Conservation (phyloP, 2,797 vertebrate genomes). For the Onychomys arenicola region DNA sequence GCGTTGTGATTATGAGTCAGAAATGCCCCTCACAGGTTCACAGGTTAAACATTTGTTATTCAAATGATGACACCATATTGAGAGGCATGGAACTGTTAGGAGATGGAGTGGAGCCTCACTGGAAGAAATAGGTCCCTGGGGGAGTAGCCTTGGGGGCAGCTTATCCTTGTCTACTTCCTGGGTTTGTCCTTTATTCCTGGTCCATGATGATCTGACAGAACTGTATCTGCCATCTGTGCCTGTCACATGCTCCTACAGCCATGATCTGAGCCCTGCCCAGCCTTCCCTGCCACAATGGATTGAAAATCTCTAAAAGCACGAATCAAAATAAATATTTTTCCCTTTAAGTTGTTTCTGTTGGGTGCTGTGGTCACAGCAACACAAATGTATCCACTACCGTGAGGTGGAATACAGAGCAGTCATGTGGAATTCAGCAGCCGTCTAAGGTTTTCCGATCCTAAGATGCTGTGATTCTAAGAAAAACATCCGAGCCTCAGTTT, state of each 20-base stretch:
- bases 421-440: not conserved
- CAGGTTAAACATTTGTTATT: not conserved
- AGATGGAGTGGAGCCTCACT: not conserved
- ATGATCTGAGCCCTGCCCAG: not conserved
- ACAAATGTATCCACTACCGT: not conserved
- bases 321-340: not conserved
- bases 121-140: not conserved
- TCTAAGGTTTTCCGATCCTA: not conserved
- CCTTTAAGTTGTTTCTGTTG: not conserved
- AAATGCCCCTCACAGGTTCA: not conserved
- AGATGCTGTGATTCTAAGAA: conserved; percentile 45
- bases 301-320: not conserved
- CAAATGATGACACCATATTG: not conserved
- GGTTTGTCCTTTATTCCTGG: not conserved
- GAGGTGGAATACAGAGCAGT: accelerated
- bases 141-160: not conserved
- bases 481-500: conserved; percentile 53
- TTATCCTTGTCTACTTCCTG: not conserved
- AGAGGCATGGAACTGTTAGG: not conserved
- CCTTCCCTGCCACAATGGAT: not conserved
- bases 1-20: not conserved
- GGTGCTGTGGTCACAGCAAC: not conserved
- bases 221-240: not conserved
- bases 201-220: not conserved
- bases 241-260: not conserved